phyloP scores from a whole-genome alignment of 2,797 vertebrate species.

The Odontamblyopus lacepedii region DNA sequence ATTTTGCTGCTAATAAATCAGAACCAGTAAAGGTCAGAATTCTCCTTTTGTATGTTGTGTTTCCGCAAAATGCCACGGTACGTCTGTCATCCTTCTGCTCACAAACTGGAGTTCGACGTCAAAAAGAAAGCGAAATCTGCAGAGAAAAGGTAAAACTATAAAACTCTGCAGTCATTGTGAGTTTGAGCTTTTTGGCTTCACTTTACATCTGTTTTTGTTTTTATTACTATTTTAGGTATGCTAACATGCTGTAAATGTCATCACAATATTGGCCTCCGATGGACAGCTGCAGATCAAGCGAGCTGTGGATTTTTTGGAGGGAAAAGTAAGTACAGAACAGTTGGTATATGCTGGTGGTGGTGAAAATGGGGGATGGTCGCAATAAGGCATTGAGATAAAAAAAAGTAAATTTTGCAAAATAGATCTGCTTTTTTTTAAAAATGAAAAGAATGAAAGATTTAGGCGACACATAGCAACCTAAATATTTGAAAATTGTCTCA shows the following conservation, averaged over 20 bases:
- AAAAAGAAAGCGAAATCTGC: neutral
- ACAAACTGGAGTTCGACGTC: neutral
- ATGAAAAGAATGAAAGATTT: neutral
- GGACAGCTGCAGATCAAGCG: no score
- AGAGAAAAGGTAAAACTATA: neutral
- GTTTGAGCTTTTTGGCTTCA: no score
- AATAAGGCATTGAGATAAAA: no score
- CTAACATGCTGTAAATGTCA: no score
- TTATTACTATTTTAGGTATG: no score
- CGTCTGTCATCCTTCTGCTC: slow-evolving; percentile 35
- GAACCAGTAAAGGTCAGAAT: slow-evolving; percentile 66
- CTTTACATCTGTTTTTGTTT: no score
- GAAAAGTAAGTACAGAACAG: no score
- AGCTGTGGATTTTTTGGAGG: no score
- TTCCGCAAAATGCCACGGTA: slow-evolving; percentile 69
- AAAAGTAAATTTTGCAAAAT: no score
- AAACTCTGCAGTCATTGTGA: neutral
- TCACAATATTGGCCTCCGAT: no score
- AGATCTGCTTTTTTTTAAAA: neutral
- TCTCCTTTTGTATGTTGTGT: slow-evolving; percentile 47
- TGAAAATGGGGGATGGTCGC: no score
- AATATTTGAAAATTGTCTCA: neutral
- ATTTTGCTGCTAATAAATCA: slow-evolving; percentile 39
- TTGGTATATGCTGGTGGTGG: no score
- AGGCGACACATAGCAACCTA: neutral